Evolutionary conservation across 2,113 vertebrate species (phyloP).

Genomic region (Prionailurus viverrinus): DNA sequence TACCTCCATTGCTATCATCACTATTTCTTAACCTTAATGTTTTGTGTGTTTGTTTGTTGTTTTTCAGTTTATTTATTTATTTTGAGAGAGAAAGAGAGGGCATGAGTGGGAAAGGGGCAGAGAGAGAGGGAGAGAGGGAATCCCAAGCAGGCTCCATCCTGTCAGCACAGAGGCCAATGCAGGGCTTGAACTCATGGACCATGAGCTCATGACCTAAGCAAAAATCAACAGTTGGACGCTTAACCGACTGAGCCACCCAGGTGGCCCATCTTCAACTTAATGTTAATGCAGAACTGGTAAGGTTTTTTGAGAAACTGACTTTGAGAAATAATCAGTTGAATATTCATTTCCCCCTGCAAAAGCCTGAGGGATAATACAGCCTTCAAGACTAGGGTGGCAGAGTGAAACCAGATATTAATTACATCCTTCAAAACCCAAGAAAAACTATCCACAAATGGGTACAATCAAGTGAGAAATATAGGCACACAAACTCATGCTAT

Average conservation of each 20-base stretch:
- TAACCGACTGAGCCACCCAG: no score
- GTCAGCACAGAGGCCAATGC: no score
- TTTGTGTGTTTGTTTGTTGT: no score
- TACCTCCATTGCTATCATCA: background rate
- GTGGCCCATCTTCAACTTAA: background rate
- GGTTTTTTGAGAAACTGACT: background rate
- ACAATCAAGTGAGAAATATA: constrained; percentile 38
- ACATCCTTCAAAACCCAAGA: background rate
- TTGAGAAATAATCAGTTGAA: background rate
- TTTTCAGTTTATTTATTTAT: no score
- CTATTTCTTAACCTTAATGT: background rate
- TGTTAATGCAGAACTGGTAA: background rate
- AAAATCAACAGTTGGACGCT: no score
- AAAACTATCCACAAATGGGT: constrained; percentile 42
- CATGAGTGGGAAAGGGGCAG: no score
- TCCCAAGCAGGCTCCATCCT: no score
- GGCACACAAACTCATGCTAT: background rate
- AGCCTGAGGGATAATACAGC: background rate
- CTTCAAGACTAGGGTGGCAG: background rate
- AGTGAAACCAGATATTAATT: background rate
- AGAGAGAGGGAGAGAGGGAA: no score
- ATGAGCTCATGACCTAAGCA: no score
- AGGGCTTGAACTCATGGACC: no score
- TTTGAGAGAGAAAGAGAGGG: no score
- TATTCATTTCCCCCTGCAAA: background rate